These are phyloP conservation scores for Palythoa heliodiscus DNA, from an alignment of 92 coral and sea anemone genomes.

Conservation along the genomic window DNA sequence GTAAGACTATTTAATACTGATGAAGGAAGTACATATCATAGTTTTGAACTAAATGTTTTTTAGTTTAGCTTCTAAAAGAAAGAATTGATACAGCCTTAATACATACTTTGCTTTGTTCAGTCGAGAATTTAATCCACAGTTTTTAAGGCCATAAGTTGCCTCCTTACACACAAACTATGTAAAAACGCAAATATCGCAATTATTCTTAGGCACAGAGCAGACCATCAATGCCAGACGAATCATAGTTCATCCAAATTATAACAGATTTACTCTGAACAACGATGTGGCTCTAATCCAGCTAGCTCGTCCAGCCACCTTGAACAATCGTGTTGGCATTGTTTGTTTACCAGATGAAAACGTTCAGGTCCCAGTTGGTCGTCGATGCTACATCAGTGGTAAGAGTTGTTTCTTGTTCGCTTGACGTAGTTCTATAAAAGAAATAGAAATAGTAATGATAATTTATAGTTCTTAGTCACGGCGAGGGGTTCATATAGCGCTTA, in stretches of 20 bases:
- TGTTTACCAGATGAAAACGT: constrained; percentile 10
- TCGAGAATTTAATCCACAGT: not conserved
- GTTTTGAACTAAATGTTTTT: too few species aligned
- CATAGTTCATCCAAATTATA: constrained; percentile 16
- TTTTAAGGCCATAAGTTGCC: not conserved
- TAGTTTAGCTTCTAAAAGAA: too few species aligned
- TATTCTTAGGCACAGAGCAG: constrained; percentile 14
- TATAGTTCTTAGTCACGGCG: too few species aligned
- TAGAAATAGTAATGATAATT: too few species aligned
- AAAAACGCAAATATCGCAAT: too few species aligned
- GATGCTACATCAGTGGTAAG: constrained; percentile 26
- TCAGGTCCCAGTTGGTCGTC: constrained; percentile 8
- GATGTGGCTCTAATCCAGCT: constrained; percentile 35
- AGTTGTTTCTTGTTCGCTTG: not conserved
- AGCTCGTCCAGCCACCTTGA: constrained; percentile 4
- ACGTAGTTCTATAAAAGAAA: too few species aligned
- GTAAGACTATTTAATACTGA: too few species aligned
- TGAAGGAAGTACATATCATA: too few species aligned
- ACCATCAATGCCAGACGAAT: constrained; percentile 1
- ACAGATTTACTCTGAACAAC: not conserved
- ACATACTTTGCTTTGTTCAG: too few species aligned
- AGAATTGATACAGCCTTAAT: too few species aligned
- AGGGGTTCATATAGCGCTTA: too few species aligned
- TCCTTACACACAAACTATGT: too few species aligned
- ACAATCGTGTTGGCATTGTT: constrained; percentile 19